Evolutionary conservation across 1,140 invertebrate species (phyloP).

Genomic region (Venustaconcha ellipsiformis): DNA sequence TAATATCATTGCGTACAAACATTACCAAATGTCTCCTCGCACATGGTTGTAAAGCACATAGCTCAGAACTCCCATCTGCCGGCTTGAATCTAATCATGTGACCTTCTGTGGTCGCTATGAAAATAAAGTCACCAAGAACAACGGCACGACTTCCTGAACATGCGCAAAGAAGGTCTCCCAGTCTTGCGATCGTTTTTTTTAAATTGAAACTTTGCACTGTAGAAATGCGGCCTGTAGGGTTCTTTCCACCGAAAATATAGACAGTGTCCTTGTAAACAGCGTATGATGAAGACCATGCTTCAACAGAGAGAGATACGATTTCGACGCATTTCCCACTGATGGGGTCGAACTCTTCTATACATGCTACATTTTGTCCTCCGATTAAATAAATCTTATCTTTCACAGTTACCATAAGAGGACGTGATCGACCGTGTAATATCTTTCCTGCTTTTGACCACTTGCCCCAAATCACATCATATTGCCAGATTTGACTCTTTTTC

Average conservation of each 20-base stretch:
- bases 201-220: slow-evolving; percentile 18
- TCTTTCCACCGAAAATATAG: slow-evolving; percentile 29
- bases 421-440: slow-evolving; percentile 17
- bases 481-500: not conserved
- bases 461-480: slow-evolving; percentile 24
- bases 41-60: slow-evolving; percentile 21
- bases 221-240: slow-evolving; percentile 6
- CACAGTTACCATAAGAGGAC: slow-evolving; percentile 16
- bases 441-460: slow-evolving; percentile 23
- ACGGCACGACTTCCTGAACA: slow-evolving; percentile 16
- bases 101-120: slow-evolving; percentile 25
- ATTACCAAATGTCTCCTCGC: slow-evolving; percentile 12
- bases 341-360: slow-evolving; percentile 23
- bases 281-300: slow-evolving; percentile 1
- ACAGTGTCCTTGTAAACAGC: slow-evolving; percentile 16
- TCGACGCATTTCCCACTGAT: slow-evolving; percentile 27
- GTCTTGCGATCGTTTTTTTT: not conserved
- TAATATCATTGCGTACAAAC: slow-evolving; percentile 20
- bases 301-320: slow-evolving; percentile 8
- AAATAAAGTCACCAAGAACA: slow-evolving; percentile 10
- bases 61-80: slow-evolving; percentile 2
- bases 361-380: slow-evolving; percentile 19
- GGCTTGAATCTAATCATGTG: slow-evolving; percentile 29
- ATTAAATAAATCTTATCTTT: slow-evolving; percentile 4
- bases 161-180: slow-evolving; percentile 13